Base-by-base conservation (phyloP, 2,888 invertebrate species). In the Drosophila atripex region DNA sequence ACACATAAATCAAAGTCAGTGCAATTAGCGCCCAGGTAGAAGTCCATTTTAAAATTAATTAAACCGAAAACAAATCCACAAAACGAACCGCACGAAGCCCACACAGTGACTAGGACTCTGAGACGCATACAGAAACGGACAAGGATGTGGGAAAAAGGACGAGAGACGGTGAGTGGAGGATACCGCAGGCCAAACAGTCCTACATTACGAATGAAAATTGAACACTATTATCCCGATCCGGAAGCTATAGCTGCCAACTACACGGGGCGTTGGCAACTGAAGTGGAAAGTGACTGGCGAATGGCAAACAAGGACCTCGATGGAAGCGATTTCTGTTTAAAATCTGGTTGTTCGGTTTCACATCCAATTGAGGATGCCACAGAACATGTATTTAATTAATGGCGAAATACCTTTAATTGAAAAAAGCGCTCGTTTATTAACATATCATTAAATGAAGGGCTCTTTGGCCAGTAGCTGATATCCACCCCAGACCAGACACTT, bases 31-130 rank as follows among this genome's bases (percentile, higher is more conserved):
- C 69, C 52, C 50, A 70, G 69, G 70, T 70, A 70, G 70, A 70
- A 70, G 70, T 70, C 70, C 70, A 59, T 68, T 70, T 70, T 69
- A 69, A 70, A 70, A 70, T 68, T 68, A 70, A 70, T 68, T 70
- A 68, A 70, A 70, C 59, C 70, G 69, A 70, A 70, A 70, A 69
- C 70, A 70, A 70, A 70, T 69, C 70, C 70, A 39, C 70, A 70
- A 70, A 69, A 59, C 70, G 69, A 69, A 69, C 69, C 69, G 53
- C 65, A 68, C 59, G 38, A 45, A 59, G 58, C 63, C 53, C 63
- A 63, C 47, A 18, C 55, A 52, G 46, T 50, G 23, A 39, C 30
- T 14, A 18, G 21, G 7, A 12, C 28, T 12, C 25, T 21, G 18
- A 46, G 38, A 30, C 46, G 30, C 28, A 38, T 25, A 35, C 28